Base-by-base conservation (phyloP, 1,140 invertebrate genomes). In the Anoplolepis gracilipes region DNA sequence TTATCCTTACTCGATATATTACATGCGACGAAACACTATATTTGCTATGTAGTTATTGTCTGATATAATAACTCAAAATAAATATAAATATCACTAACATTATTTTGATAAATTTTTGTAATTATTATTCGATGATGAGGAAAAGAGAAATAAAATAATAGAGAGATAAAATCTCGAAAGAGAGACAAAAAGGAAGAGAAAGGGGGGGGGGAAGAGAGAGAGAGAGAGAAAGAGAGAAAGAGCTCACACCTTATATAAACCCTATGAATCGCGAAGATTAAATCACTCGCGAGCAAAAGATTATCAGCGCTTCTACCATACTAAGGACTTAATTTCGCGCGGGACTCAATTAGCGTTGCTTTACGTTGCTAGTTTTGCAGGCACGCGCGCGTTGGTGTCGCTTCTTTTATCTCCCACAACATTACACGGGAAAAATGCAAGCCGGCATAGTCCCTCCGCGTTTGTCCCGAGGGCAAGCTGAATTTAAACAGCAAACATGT, bases 401-500 rank as follows among this genome's bases (percentile, higher is more conserved):
- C 25, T 82, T 59, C 53, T 82, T 82, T 82, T 82, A 73, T 72
- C 78, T 73, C 13, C 13, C 11, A 13, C 53, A 55, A 69, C 65
- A 70, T 57, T 57, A 36, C 46, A 70, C 10, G 36, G 7, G 67
- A 53, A 13, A 55, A 79, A 79, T 49, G 46, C 77, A 25, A n/a
- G 19, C 75, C 64, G 30, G 33, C 62, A 53, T 67, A 33, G 36
- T 57, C 19, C 13, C 75, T 64, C 13, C 39, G n/a, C 72, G 67
- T 61, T 82, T 82, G 67, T 73, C 53, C 55, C 30, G 13, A 13
- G 67, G 36, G 67, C 33, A 61, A 70, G 53, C 25, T 70, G 78
- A 81, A 73, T 82, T 82, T 82, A 82, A 82, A 73, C 53, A 61
- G 67, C 78, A 61, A 73, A 72, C 78, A 82, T 73, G 78, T 82